Base-by-base conservation (phyloP, 2,888 invertebrate species). In the Ditylenchus weischeri region DNA sequence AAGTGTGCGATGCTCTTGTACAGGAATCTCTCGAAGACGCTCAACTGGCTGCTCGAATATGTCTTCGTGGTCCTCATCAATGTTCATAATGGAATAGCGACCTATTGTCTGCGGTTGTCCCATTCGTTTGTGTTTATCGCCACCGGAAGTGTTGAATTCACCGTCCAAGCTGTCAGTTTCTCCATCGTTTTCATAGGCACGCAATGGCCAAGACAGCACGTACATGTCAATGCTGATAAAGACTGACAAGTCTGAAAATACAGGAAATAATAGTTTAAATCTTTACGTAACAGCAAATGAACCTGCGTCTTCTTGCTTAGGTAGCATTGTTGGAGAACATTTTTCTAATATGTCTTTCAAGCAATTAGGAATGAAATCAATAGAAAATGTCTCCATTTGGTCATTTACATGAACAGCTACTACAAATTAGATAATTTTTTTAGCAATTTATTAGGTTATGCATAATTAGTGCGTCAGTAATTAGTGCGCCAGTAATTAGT, bases 201-300 rank as follows among this genome's bases (percentile, higher is more conserved):
- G 70, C 57, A 72, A 50, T 49, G 65, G 72, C 76, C 75, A 77
- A 8, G 77, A 72, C 51, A 77, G 60, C 0, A 77, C 71, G 63
- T 74, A 77, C 62, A 77, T 62, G 43, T 77, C 69, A 18, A 77
- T 62, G 11, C 29, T 62, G 48, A 60, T 59, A 36, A 19, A 47
- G 3, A 65, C 13, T 18, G 23, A 21, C 18, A 15, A 19, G n/a
- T 18, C n/a, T 51, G 29, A 47, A 21, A 11, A 47, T 36, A 13
- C 6, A 61, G 15, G 43, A 15, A 13, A 3, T 43, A 43, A 43
- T 43, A 13, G 15, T 43, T 15, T 43, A 8, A 43, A 13, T 43
- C 1, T 13, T 29, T 21, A 50, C 36, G 5, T 54, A 29, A 19
- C 2, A 29, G 54, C 43, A 43, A 43, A 43, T 43, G 15, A 43